A percentile compares a stretch with the other conserved stretches of the same genome.
Evolutionary conservation across 2,113 vertebrate species (phyloP).

Genomic region (Ahaetulla prasina): DNA sequence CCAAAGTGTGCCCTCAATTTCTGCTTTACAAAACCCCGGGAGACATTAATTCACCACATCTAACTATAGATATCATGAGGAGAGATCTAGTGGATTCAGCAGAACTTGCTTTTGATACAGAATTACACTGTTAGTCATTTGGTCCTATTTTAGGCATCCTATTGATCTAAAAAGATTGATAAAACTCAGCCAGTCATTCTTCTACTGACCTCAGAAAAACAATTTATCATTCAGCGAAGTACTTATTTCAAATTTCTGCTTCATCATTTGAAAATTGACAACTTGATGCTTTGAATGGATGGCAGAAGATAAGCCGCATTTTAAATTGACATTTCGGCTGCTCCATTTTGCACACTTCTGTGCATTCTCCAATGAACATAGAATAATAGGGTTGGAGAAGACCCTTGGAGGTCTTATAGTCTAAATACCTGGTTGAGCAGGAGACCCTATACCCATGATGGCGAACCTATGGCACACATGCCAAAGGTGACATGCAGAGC

Average conservation of each 20-base stretch:
- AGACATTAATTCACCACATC: slow-evolving; percentile 44
- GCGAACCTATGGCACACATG: too few relatives aligned
- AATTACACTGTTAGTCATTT: slow-evolving; percentile 17
- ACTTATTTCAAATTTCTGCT: neutral
- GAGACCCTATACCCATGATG: neutral
- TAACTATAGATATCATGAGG: neutral
- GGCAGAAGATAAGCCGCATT: neutral
- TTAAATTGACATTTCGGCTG: neutral
- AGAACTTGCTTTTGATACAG: neutral
- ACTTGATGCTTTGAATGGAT: neutral
- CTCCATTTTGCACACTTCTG: neutral
- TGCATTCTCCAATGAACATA: neutral
- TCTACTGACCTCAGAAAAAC: neutral
- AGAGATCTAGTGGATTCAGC: neutral
- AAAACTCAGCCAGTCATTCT: neutral
- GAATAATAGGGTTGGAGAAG: neutral
- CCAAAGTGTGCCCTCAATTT: neutral
- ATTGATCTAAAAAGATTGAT: slow-evolving; percentile 23
- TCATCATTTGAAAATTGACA: neutral
- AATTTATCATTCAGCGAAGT: neutral
- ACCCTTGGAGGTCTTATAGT: neutral
- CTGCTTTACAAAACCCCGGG: neutral
- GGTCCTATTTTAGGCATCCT: slow-evolving; percentile 1
- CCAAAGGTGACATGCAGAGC: too few relatives aligned
- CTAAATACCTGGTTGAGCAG: neutral